Evolutionary conservation across 2,113 vertebrate genomes (phyloP), one percentile per base, ranked within the genome.

Genomic region (Oncorhynchus masou): DNA sequence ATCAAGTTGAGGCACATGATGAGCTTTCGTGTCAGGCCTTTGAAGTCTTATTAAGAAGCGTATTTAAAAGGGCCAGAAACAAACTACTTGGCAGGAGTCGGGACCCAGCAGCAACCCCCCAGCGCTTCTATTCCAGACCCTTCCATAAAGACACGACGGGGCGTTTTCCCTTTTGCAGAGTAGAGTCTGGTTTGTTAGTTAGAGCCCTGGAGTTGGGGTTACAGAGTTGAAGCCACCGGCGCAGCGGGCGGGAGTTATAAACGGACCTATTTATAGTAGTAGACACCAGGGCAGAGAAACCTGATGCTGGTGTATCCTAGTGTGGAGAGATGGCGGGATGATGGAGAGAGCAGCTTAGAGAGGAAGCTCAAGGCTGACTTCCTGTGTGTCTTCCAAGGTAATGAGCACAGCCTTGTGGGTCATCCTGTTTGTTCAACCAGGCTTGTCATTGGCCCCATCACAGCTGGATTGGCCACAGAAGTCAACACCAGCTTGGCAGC

Each of bases 201-300:
- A 16, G 51, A 31, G 49, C 39, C 25, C 19, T 48, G 39, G 31
- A n/a, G 13, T 45, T 78, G 83, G 79, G 76, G 74, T 81, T 83
- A 84, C 70, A 15, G 80, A 82, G 75, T 71, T 86, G 83, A 86
- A 90, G 86, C 89, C 84, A 83, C 87, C 77, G 64, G 78, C 57
- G 60, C 70, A 83, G 86, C 82, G 77, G 84, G 76, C 71, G 79
- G 74, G 82, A 85, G 78, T 79, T 75, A 74, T 68, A 85, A 88
- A 89, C 85, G 70, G 59, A 68, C 80, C 84, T 90, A 91, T 91
- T 90, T 91, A 86, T 91, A 90, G 51, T 54, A 54, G 51, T 15
- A 54, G 12, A 54, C 75, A 68, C 76, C 20, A 2, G 24, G 81
- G 49, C 78, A 82, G 83, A 85, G 88, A 90, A 89, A 89, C 85